These are phyloP conservation scores for Odocoileus hemionus DNA, from an alignment of 2,113 vertebrate genomes.

Conservation along the genomic window DNA sequence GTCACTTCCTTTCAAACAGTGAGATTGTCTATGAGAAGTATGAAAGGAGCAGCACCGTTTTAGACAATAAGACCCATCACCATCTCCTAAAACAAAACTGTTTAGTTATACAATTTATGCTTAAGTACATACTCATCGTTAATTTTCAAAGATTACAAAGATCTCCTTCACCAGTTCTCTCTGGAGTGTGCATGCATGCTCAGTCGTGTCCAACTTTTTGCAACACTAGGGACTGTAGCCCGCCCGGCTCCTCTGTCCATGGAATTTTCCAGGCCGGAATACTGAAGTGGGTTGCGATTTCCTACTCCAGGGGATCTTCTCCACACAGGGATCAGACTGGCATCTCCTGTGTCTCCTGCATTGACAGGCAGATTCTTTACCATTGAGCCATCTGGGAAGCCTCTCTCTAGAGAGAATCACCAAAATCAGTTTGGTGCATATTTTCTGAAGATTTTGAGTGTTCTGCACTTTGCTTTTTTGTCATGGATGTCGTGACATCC, in stretches of 20 bases:
- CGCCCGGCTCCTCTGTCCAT: not conserved
- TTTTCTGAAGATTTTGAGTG: not conserved
- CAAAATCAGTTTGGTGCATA: not conserved
- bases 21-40: not conserved
- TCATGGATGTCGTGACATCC: too few relatives aligned
- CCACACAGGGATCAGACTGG: not conserved
- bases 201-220: not conserved
- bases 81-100: not conserved
- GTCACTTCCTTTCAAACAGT: not conserved
- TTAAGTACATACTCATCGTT: not conserved
- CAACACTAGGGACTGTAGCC: not conserved
- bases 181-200: not conserved
- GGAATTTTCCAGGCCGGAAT: not conserved
- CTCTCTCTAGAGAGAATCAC: not conserved
- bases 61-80: not conserved
- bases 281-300: not conserved
- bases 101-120: not conserved
- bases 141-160: not conserved
- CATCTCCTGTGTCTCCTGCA: not conserved
- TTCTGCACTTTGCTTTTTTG: not conserved
- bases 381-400: not conserved
- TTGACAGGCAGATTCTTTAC: not conserved
- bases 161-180: not conserved
- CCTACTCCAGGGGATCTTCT: not conserved
- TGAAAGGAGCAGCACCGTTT: not conserved